A percentile compares a stretch with the other conserved stretches of the same genome.
phyloP scores from a whole-genome alignment of 2,888 invertebrate genomes.

The Cremastobaeus sp. region DNA sequence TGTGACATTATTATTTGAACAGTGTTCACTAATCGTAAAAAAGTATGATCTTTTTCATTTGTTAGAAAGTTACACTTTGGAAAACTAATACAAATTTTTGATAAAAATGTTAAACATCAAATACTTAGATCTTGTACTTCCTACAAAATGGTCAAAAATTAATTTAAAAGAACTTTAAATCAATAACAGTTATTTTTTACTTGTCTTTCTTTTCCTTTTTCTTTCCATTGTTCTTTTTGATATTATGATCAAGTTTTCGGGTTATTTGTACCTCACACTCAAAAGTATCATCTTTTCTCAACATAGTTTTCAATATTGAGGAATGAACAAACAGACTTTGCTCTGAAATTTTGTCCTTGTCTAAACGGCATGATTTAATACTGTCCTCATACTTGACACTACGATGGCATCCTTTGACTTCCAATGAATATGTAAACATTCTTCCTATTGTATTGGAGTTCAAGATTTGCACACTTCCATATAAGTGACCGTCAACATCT shows the following conservation, averaged over 20 bases:
- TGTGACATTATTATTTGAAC: too few relatives aligned
- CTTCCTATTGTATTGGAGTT: slow-evolving; percentile 60
- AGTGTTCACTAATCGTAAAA: too few relatives aligned
- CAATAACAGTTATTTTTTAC: too few relatives aligned
- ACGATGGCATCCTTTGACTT: slow-evolving; percentile 46
- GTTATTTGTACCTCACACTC: too few relatives aligned
- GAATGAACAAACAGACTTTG: slow-evolving; percentile 38
- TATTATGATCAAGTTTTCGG: slow-evolving; percentile 17
- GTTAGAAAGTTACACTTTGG: too few relatives aligned
- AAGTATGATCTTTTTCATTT: too few relatives aligned
- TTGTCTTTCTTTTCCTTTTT: slow-evolving; percentile 4
- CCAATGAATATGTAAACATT: slow-evolving; percentile 62
- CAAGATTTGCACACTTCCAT: slow-evolving; percentile 63
- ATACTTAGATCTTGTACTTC: too few relatives aligned
- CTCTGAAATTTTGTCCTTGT: neutral
- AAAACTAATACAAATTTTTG: too few relatives aligned
- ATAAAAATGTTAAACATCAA: too few relatives aligned
- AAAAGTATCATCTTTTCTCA: slow-evolving; percentile 18
- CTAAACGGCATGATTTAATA: slow-evolving; percentile 29
- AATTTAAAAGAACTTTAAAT: too few relatives aligned
- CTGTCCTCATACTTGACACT: slow-evolving; percentile 36
- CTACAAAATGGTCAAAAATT: too few relatives aligned
- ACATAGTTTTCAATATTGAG: slow-evolving; percentile 15
- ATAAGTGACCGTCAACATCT: slow-evolving; percentile 59
- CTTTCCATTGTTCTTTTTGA: neutral